Conservation (phyloP, 1,140 invertebrate species). For the Lucilia cuprina region DNA sequence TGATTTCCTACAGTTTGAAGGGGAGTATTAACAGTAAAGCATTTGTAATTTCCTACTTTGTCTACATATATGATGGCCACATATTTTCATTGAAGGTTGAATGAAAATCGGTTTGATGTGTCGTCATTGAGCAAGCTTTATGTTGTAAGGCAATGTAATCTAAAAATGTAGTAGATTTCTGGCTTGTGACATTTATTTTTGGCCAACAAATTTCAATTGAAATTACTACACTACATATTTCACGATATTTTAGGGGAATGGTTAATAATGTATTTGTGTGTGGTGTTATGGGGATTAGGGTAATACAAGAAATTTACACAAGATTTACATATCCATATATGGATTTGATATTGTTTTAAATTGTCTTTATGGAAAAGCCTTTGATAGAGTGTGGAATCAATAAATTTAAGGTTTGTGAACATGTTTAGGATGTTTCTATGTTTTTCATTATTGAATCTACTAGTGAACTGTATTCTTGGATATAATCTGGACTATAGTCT, state of each 20-base stretch:
- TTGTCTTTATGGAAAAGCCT: too few relatives aligned
- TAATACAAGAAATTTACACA: background rate
- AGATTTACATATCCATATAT: too few relatives aligned
- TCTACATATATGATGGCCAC: too few relatives aligned
- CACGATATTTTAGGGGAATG: background rate
- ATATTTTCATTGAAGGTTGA: background rate
- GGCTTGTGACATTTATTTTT: background rate
- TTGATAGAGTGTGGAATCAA: too few relatives aligned
- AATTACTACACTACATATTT: background rate
- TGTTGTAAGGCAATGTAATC: background rate
- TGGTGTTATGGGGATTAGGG: background rate
- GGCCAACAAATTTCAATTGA: background rate
- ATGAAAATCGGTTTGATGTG: background rate
- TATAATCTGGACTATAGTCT: too few relatives aligned
- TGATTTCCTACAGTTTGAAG: background rate
- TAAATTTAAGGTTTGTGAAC: too few relatives aligned
- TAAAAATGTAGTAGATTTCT: background rate
- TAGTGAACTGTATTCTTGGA: too few relatives aligned
- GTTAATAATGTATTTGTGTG: background rate
- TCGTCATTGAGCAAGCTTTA: background rate
- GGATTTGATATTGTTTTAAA: too few relatives aligned
- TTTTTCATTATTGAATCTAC: too few relatives aligned
- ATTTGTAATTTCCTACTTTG: too few relatives aligned
- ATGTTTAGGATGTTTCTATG: too few relatives aligned
- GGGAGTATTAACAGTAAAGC: too few relatives aligned